Conservation (phyloP, 2,113 vertebrate genomes). For the Cyprinus carpio region DNA sequence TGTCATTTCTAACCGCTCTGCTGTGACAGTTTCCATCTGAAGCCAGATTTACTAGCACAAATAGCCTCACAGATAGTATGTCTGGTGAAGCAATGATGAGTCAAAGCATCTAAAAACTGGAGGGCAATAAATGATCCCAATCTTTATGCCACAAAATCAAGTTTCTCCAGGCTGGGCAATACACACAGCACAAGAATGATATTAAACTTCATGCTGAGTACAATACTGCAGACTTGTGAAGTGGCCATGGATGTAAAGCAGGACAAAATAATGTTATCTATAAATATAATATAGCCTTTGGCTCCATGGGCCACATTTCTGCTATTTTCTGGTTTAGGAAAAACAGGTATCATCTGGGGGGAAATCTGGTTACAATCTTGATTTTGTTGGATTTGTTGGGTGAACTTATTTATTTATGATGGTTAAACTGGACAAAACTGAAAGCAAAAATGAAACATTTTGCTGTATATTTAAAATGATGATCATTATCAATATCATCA, state of each 20-base stretch:
- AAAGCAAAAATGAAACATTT: not conserved
- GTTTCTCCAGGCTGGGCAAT: not conserved
- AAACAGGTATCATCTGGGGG: not conserved
- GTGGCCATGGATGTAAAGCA: not conserved
- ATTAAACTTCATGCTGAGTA: slow-evolving; percentile 23
- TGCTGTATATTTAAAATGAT: not conserved
- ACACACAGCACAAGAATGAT: not conserved
- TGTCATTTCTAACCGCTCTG: not conserved
- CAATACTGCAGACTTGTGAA: not conserved
- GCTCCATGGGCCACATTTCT: not conserved
- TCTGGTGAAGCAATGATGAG: slow-evolving; percentile 30
- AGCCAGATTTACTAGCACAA: slow-evolving; percentile 25
- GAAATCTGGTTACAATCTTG: not conserved
- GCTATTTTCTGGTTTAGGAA: not conserved
- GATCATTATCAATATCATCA: not conserved
- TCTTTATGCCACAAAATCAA: slow-evolving; percentile 35
- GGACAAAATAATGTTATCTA: not conserved
- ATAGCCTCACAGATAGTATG: slow-evolving; percentile 35
- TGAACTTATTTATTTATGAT: not conserved
- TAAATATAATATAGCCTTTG: not conserved
- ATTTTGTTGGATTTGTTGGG: not conserved
- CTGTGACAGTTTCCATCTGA: not conserved
- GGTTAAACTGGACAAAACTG: not conserved
- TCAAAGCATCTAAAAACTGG: slow-evolving; percentile 31
- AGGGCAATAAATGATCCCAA: slow-evolving; percentile 21